These are phyloP conservation scores for Callopanchax toddi DNA, from an alignment of 2,113 vertebrate genomes.

Conservation along the genomic window DNA sequence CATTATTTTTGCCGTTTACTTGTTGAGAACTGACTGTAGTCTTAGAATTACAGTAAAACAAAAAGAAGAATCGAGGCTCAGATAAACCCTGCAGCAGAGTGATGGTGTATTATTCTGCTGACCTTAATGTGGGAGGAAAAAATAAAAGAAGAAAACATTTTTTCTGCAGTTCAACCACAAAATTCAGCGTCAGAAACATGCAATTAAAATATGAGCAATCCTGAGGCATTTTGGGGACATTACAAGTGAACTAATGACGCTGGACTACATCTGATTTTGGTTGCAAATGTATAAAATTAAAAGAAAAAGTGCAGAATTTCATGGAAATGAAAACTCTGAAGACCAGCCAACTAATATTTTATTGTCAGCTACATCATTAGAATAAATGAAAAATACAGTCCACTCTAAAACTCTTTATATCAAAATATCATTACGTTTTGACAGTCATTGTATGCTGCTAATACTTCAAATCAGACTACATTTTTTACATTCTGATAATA, in stretches of 20 bases:
- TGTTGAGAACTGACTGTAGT: not conserved
- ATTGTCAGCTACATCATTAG: no score
- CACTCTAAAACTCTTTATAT: no score
- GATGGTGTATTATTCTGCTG: not conserved
- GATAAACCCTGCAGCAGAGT: not conserved
- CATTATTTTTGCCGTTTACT: no score
- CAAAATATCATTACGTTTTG: no score
- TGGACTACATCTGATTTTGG: not conserved
- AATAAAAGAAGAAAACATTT: not conserved
- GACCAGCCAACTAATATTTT: no score
- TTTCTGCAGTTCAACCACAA: not conserved
- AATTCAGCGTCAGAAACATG: not conserved
- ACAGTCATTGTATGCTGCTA: no score
- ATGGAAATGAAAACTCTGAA: not conserved
- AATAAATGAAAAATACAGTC: no score
- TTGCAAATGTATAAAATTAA: not conserved
- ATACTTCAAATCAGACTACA: no score
- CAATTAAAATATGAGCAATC: not conserved
- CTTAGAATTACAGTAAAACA: not conserved
- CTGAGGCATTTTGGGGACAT: not conserved
- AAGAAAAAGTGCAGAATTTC: not conserved
- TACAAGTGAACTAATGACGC: not conserved
- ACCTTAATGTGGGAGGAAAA: not conserved
- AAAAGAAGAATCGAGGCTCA: not conserved
- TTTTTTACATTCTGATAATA: no score